Percentiles rank a stretch among this genome's conserved stretches.
Evolutionary conservation across 2,888 invertebrate genomes (phyloP).

Genomic region (Limnephilus auricula): DNA sequence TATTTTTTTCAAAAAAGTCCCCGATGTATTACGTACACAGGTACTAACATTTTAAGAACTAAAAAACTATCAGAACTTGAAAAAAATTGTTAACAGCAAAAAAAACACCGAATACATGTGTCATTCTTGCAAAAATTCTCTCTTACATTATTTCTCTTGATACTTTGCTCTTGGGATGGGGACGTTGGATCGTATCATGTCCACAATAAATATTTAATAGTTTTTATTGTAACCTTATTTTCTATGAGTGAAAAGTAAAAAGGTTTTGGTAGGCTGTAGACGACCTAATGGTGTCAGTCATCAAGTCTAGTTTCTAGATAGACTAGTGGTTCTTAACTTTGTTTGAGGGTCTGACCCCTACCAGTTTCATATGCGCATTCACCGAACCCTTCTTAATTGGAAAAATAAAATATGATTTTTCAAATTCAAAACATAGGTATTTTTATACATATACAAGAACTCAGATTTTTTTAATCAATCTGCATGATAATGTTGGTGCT

Average conservation of each 20-base stretch:
- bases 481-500: slow-evolving; percentile 52
- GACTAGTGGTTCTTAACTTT: no score
- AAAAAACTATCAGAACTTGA: not conserved
- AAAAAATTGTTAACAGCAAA: not conserved
- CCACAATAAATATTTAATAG: not conserved
- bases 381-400: no score
- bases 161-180: no score
- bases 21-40: no score
- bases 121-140: not conserved
- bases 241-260: not conserved
- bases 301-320: not conserved
- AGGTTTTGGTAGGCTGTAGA: not conserved
- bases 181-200: not conserved
- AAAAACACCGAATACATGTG: not conserved
- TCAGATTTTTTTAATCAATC: slow-evolving; percentile 60
- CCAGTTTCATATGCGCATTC: no score
- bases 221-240: not conserved
- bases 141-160: not conserved
- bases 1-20: no score
- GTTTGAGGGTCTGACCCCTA: no score
- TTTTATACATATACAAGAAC: no score
- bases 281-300: no score
- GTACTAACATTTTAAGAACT: not conserved
- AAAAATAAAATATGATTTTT: no score
- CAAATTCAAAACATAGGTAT: no score